Conservation (phyloP, 2,888 invertebrate genomes). For the Caenorhabditis sp. region DNA sequence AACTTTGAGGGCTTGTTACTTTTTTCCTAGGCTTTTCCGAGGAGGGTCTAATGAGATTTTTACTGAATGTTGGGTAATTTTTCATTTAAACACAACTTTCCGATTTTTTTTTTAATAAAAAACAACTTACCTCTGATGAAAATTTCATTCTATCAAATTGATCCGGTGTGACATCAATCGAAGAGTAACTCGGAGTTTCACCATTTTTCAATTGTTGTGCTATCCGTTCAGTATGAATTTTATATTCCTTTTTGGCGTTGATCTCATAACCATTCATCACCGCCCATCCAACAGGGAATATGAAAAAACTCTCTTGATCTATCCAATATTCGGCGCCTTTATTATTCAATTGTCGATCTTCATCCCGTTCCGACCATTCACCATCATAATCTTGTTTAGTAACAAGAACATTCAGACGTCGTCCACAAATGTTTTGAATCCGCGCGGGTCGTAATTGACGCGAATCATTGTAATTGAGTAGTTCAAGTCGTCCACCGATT, state of each 20-base stretch:
- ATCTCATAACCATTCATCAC: conserved; percentile 86
- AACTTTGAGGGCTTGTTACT: too few relatives aligned
- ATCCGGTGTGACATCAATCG: conserved; percentile 15
- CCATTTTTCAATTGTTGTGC: conserved; percentile 9
- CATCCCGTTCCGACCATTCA: conserved; percentile 1
- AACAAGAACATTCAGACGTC: conserved; percentile 42
- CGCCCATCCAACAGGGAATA: conserved; percentile 97
- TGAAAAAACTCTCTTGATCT: conserved; percentile 86
- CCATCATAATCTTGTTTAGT: conserved; percentile 32
- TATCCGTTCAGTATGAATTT: conserved; percentile 46
- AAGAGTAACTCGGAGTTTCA: conserved; percentile 10
- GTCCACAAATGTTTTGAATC: conserved; percentile 36
- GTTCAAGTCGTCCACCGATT: conserved; percentile 54
- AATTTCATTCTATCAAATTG: neutral
- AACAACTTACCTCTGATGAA: neutral
- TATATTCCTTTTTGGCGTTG: conserved; percentile 77
- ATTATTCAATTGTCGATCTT: conserved; percentile 33
- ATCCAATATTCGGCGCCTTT: conserved; percentile 48
- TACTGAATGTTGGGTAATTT: too few relatives aligned
- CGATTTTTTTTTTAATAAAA: neutral
- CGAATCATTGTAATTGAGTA: conserved; percentile 47
- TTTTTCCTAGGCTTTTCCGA: too few relatives aligned
- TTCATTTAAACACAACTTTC: too few relatives aligned
- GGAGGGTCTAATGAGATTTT: too few relatives aligned
- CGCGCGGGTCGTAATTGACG: conserved; percentile 49